Percentiles rank a stretch among this genome's conserved stretches.
These are phyloP conservation scores for Pao palembangensis DNA, from an alignment of 2,113 vertebrate species.

Conservation along the genomic window DNA sequence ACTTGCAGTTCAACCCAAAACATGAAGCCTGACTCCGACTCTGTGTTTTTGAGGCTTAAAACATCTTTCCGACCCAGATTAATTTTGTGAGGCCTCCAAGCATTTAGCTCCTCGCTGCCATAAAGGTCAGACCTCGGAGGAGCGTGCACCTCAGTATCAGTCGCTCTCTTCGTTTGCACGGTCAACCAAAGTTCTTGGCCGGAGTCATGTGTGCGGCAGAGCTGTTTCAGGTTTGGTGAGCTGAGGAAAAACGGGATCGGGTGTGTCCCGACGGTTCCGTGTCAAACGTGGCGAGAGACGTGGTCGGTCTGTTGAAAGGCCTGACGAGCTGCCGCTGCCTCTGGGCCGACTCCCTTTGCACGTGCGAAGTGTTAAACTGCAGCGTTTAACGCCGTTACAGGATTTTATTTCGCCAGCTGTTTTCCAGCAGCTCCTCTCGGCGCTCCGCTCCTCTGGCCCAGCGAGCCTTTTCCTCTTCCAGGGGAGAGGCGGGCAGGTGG, in stretches of 20 bases:
- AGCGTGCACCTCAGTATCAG: background rate
- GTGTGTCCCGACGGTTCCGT: slow-evolving; percentile 15
- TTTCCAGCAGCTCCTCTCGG: slow-evolving; percentile 8
- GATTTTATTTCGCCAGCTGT: slow-evolving; percentile 1
- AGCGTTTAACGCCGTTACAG: background rate
- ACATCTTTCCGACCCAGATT: no score
- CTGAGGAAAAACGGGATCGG: slow-evolving; percentile 14
- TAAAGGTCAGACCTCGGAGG: background rate
- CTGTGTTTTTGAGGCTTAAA: background rate
- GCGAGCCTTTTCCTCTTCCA: slow-evolving; percentile 7
- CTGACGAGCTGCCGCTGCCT: no score
- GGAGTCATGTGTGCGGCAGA: background rate
- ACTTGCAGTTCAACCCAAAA: background rate
- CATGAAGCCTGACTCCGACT: background rate
- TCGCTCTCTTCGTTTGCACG: background rate
- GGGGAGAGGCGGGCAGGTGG: slow-evolving; percentile 36
- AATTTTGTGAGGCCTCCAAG: background rate
- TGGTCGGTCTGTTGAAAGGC: no score
- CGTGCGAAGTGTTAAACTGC: background rate
- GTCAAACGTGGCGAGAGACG: background rate
- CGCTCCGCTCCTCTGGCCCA: slow-evolving; percentile 3
- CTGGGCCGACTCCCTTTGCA: background rate
- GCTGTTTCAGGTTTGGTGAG: background rate
- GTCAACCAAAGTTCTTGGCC: background rate
- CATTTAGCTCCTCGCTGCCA: background rate